Conservation (phyloP, 92 coral and sea anemone genomes). For the Chrysogorgia sp. region DNA sequence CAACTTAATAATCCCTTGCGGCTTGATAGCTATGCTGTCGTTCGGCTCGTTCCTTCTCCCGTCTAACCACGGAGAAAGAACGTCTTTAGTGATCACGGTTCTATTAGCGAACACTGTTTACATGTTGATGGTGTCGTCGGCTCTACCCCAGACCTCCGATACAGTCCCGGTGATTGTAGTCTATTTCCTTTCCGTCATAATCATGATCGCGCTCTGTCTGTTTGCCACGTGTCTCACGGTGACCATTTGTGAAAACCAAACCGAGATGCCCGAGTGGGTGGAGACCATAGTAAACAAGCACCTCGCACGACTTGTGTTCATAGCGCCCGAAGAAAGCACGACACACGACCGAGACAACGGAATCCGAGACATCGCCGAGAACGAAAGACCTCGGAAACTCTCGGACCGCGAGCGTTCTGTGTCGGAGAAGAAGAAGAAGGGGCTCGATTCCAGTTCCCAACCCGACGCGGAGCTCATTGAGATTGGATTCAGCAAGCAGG, state of each 20-base stretch:
- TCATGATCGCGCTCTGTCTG: slow-evolving; percentile 35
- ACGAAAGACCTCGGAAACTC: neutral
- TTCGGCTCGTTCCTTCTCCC: slow-evolving; percentile 44
- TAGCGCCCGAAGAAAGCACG: neutral
- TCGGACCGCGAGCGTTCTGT: neutral
- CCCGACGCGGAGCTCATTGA: neutral
- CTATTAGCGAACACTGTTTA: slow-evolving; percentile 50
- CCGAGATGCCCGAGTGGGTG: slow-evolving; percentile 15
- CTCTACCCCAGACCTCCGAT: slow-evolving; percentile 52
- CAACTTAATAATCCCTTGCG: slow-evolving; percentile 45
- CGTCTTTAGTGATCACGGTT: slow-evolving; percentile 47
- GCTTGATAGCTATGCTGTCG: slow-evolving; percentile 39
- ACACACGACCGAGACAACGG: neutral
- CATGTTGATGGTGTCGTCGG: slow-evolving; percentile 47
- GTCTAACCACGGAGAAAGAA: slow-evolving; percentile 48
- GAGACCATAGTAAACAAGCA: neutral
- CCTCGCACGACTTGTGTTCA: slow-evolving; percentile 12
- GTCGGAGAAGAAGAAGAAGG: neutral
- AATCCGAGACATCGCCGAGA: neutral
- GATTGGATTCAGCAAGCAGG: neutral
- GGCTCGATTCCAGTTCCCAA: neutral
- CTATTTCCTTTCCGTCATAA: slow-evolving; percentile 26
- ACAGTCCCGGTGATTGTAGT: slow-evolving; percentile 43
- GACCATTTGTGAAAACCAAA: neutral
- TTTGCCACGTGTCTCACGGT: slow-evolving; percentile 30